Percentiles rank a stretch among this genome's conserved stretches.
These are phyloP conservation scores for Syrrhaptes paradoxus DNA, from an alignment of 2,113 vertebrate genomes.

Conservation along the genomic window DNA sequence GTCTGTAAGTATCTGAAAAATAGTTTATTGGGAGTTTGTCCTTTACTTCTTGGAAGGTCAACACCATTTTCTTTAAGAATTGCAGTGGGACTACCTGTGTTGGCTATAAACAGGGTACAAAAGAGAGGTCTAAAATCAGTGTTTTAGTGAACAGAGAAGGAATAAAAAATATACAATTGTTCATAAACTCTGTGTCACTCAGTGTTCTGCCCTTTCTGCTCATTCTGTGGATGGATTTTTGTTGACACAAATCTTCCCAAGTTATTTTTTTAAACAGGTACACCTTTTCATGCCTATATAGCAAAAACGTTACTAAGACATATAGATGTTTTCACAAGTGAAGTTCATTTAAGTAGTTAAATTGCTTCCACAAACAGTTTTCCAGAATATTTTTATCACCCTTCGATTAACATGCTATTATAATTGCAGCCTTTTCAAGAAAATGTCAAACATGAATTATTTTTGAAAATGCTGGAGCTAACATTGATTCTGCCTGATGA, in stretches of 20 bases:
- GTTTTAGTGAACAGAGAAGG: neutral
- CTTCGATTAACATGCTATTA: neutral
- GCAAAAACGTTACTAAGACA: fast-evolving
- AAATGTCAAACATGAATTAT: neutral
- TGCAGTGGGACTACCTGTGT: neutral
- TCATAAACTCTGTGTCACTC: neutral
- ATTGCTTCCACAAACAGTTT: neutral
- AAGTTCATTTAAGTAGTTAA: neutral
- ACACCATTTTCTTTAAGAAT: neutral
- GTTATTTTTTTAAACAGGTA: neutral
- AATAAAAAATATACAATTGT: neutral
- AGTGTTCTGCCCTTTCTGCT: neutral
- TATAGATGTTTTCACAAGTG: neutral
- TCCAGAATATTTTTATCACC: neutral
- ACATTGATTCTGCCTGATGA: neutral
- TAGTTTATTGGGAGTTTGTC: neutral
- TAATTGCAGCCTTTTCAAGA: neutral
- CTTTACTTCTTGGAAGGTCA: neutral
- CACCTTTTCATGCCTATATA: neutral
- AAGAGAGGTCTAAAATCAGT: neutral
- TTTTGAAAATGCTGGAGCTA: neutral
- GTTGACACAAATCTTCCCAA: neutral
- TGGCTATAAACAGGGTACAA: neutral
- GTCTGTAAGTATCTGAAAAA: neutral
- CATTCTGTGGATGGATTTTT: neutral